A percentile compares a stretch with the other conserved stretches of the same genome.
Conservation (phyloP, 53 echinoderm and acorn worm genomes). For the Paracentrotus lividus region DNA sequence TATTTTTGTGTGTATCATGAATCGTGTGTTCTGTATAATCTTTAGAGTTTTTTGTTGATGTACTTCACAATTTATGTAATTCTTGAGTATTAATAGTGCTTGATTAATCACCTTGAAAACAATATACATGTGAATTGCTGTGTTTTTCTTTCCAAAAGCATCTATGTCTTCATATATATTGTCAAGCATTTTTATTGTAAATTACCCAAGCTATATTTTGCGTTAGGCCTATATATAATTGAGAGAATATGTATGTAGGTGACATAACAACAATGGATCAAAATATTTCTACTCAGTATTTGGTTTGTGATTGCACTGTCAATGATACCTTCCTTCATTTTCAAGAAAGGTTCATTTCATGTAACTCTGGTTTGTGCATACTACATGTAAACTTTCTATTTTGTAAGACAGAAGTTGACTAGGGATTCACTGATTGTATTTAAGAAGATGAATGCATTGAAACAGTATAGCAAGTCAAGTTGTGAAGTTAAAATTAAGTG, state of each 20-base stretch:
- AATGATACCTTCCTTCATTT: background rate
- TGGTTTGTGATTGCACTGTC: background rate
- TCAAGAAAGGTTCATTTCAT: background rate
- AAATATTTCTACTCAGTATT: background rate
- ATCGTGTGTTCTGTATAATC: background rate
- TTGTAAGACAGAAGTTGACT: no score
- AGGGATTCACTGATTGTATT: no score
- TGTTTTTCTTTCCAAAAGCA: conserved; percentile 11
- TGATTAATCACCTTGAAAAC: background rate
- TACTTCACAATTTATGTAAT: background rate
- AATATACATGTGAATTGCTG: background rate
- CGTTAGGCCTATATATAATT: no score
- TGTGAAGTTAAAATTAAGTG: no score
- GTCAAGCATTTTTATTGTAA: background rate
- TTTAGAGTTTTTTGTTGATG: background rate
- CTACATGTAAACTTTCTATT: no score
- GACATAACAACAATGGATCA: background rate
- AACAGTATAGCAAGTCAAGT: no score
- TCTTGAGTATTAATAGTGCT: background rate
- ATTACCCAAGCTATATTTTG: background rate
- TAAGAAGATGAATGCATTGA: no score
- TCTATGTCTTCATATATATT: background rate
- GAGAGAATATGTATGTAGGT: no score
- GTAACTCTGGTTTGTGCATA: background rate
- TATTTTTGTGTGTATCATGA: background rate